Conservation (phyloP, 2,888 invertebrate genomes). For the Harpagoxenus sublaevis region DNA sequence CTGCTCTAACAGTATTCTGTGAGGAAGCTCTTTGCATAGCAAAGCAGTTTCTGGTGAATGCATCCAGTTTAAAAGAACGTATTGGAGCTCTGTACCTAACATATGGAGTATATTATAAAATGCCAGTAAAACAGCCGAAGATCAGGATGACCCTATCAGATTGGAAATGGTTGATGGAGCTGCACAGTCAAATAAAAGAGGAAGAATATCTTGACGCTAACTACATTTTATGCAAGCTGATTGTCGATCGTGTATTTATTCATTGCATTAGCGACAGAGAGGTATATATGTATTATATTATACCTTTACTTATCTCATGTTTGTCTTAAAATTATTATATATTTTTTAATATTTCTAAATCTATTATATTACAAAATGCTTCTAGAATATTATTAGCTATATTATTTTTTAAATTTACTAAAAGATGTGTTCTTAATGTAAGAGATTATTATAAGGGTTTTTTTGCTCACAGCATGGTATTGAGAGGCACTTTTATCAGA, state of each 20-base stretch:
- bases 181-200: slow-evolving; percentile 78
- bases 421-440: background rate
- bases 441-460: background rate
- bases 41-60: slow-evolving; percentile 79
- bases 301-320: too few species aligned
- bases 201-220: slow-evolving; percentile 82
- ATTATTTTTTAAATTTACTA: background rate
- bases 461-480: slow-evolving; percentile 76
- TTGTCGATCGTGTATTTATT: slow-evolving; percentile 79
- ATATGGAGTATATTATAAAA: slow-evolving; percentile 83
- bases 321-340: too few species aligned
- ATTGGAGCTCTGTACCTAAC: slow-evolving; percentile 82
- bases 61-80: slow-evolving; percentile 77
- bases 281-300: slow-evolving; percentile 57
- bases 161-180: slow-evolving; percentile 78
- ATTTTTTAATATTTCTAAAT: background rate
- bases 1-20: slow-evolving; percentile 81
- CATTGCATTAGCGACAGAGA: slow-evolving; percentile 79
- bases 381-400: background rate
- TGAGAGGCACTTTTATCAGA: slow-evolving; percentile 75
- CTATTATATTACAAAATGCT: background rate
- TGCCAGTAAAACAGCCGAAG: slow-evolving; percentile 79
- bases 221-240: slow-evolving; percentile 82
- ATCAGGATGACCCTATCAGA: slow-evolving; percentile 80
- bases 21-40: slow-evolving; percentile 80